Base-by-base conservation (phyloP, 1,140 invertebrate genomes). In the Brachystomella parvula region DNA sequence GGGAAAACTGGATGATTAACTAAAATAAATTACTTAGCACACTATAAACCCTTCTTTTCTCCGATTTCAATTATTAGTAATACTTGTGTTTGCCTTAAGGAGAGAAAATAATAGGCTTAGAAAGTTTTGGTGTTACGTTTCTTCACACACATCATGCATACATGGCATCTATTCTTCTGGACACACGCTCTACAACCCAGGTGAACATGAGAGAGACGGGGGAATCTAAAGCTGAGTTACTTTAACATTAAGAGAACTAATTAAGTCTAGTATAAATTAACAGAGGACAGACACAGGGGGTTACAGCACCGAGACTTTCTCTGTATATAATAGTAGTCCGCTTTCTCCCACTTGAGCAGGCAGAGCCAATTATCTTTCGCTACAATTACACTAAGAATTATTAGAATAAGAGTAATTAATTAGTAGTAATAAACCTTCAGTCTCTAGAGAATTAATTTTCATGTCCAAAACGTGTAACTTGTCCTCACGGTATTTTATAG, bases 1-100 rank as follows among this genome's bases (percentile, higher is more conserved):
- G 24, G 21, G 49, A 6, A 19, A 26, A 26, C 12, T 53, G 49
- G 6, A 53, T 53, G 49, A 15, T 53, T 53, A 53, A 53, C 12
- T 53, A 53, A 53, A 53, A 53, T 53, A 53, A 53, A 53, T 53
- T 53, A 53, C 49, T 53, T 53, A 53, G 24, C 49, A 53, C 49
- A 53, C 12, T 6, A 53, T 3, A 17, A 12, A 12, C 6, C 49
- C 49, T 24, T 6, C 49, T 17, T 53, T 53, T 44, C n/a, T n/a
- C 39, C 39, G n/a, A 9, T 44, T n/a, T 53, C 24, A 53, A 53
- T 53, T 17, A 12, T 53, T 9, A 24, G 24, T 12, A 53, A 24
- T 9, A 19, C 6, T 12, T 6, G 15, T 6, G 24, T 24, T 17
- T 17, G 3, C 21, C 24, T 19, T 17, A 6, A 17, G 3, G 24